Conservation (phyloP, 2,888 invertebrate species). For the Aphrophora alni region DNA sequence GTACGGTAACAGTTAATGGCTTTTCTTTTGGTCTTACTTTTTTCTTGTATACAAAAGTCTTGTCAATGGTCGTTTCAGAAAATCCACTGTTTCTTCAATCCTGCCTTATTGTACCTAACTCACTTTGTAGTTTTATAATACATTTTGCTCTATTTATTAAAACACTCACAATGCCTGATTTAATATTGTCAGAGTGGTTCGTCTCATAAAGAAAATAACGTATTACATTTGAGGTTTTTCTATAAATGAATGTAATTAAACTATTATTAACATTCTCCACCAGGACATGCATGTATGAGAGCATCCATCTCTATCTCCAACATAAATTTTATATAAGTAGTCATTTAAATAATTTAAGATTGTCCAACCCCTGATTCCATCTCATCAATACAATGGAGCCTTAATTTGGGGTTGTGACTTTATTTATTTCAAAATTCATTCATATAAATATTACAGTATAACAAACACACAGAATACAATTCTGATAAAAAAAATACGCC, state of each 20-base stretch:
- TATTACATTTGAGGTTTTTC: neutral
- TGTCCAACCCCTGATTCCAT: too few species aligned
- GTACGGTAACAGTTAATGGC: neutral
- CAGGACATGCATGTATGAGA: neutral
- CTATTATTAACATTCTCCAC: neutral
- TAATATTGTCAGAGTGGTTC: neutral
- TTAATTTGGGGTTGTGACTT: too few species aligned
- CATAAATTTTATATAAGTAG: too few species aligned
- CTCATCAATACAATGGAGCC: too few species aligned
- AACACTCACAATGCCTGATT: neutral
- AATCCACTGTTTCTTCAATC: neutral
- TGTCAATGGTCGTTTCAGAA: neutral
- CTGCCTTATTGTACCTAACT: neutral
- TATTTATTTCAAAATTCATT: too few species aligned
- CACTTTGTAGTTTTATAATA: neutral
- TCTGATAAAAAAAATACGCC: too few species aligned
- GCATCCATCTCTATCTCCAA: too few species aligned
- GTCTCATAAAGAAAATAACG: neutral
- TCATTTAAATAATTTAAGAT: too few species aligned
- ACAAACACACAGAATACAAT: too few species aligned
- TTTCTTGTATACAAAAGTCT: neutral
- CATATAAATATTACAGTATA: too few species aligned
- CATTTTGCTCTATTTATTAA: neutral
- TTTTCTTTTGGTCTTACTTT: neutral
- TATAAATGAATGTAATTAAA: neutral